Evolutionary conservation across 2,113 vertebrate genomes (phyloP).

Genomic region (Microcebus murinus): DNA sequence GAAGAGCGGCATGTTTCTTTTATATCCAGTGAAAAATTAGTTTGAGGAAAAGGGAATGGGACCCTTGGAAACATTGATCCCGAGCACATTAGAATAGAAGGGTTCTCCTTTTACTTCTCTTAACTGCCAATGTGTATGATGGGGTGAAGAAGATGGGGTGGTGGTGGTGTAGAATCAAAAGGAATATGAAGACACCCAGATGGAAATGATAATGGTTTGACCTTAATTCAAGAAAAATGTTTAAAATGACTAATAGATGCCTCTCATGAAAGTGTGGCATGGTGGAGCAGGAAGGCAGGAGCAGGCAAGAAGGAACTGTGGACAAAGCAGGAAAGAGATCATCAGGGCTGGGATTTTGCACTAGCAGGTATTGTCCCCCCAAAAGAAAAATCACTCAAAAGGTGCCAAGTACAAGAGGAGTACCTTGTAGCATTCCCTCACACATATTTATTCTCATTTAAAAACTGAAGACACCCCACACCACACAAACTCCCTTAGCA

Average conservation of each 20-base stretch:
- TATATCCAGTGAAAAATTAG: neutral
- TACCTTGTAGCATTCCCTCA: neutral
- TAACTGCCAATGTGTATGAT: neutral
- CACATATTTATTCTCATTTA: neutral
- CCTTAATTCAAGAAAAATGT: constrained; percentile 47
- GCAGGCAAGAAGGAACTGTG: neutral
- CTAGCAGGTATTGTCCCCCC: neutral
- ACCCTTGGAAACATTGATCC: neutral
- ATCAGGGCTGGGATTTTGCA: neutral
- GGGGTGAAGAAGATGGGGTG: neutral
- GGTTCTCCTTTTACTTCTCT: neutral
- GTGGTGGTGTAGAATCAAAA: neutral
- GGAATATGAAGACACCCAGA: constrained; percentile 37
- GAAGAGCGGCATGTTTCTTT: neutral
- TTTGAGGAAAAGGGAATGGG: neutral
- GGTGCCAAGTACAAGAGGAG: neutral
- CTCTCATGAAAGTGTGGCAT: neutral
- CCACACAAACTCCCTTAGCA: neutral
- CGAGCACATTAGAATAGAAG: neutral
- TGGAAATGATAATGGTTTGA: constrained; percentile 57
- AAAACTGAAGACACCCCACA: neutral
- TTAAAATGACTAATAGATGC: constrained; percentile 56
- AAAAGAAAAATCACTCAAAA: neutral
- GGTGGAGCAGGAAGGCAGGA: neutral
- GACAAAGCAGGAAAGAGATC: neutral